Base-by-base conservation (phyloP, 2,888 invertebrate species). In the Phania funesta region DNA sequence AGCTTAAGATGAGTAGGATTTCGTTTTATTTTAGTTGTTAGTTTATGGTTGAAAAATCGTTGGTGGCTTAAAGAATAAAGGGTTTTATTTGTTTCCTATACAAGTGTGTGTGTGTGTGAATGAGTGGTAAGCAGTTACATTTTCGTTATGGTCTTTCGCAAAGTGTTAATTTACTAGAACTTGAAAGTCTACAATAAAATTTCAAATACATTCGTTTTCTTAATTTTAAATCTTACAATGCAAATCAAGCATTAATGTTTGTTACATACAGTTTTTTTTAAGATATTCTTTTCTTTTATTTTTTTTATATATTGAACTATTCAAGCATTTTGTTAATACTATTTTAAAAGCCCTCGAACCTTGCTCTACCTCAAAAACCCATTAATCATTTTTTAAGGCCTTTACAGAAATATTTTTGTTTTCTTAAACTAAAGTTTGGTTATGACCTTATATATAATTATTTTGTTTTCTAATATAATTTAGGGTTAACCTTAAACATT, bases 111-210 rank as follows among this genome's bases (percentile, higher is more conserved):
- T 32, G 50, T 38, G 13, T 50, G 50, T 44, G 32, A 44, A 24
- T 46, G n/a, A 44, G 20, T 44, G 38, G 68, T 32, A 64, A 65
- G 62, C 52, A 60, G 52, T 54, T 80, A 70, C 62, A 68, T 75
- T 85, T 85, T 85, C 81, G 85, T 84, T 78, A 84, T 80, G 85
- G 75, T 78, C 73, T 78, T 84, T 79, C 62, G 20, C 48, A 60
- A 79, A 70, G 76, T 76, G 84, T 80, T 77, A 74, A 78, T 74
- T 44, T 82, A 58, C 41, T 58, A 58, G 65, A 79, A 82, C 73
- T 77, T 77, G 50, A 26, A 67, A 65, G 58, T 67, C 58, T 29
- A 50, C 18, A 67, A 58, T 75, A 58, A 80, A 58, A 44, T 41
- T 58, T 52, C 9, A 67, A 73, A 54, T 32, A 38, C 9, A n/a